These are phyloP conservation scores for Conus canariensis DNA, from an alignment of 2,888 invertebrate species.

Conservation along the genomic window DNA sequence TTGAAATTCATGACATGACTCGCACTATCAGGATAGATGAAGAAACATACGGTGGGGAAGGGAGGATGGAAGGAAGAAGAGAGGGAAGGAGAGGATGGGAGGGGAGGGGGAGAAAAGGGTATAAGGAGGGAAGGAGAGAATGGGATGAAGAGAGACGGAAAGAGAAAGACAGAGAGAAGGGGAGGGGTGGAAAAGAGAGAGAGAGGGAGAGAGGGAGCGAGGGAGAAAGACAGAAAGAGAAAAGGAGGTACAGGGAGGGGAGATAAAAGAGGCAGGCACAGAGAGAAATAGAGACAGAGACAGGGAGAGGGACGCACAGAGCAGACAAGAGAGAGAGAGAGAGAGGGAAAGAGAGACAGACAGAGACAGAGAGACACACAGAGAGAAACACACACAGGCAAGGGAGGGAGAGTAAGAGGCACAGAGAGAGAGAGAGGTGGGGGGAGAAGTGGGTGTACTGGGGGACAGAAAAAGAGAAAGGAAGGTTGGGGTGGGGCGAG, in stretches of 20 bases:
- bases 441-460: too few relatives aligned
- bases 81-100: not conserved
- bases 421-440: not conserved
- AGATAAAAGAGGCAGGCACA: not conserved
- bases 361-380: not conserved
- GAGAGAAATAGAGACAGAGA: not conserved
- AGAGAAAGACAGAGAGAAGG: not conserved
- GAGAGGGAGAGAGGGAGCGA: not conserved
- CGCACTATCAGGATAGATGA: too few relatives aligned
- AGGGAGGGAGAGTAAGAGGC: not conserved
- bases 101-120: not conserved
- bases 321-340: conserved; percentile 4
- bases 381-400: not conserved
- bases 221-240: conserved; percentile 3
- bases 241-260: not conserved
- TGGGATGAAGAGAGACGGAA: not conserved
- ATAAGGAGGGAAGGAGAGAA: not conserved
- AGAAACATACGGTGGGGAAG: too few relatives aligned
- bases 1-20: not conserved
- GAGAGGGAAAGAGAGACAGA: not conserved
- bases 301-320: not conserved
- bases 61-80: too few relatives aligned
- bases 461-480: not conserved
- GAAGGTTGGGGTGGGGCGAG: too few relatives aligned
- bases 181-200: not conserved